These are phyloP conservation scores for Cybosia mesomella DNA, from an alignment of 2,888 invertebrate species.

Conservation along the genomic window DNA sequence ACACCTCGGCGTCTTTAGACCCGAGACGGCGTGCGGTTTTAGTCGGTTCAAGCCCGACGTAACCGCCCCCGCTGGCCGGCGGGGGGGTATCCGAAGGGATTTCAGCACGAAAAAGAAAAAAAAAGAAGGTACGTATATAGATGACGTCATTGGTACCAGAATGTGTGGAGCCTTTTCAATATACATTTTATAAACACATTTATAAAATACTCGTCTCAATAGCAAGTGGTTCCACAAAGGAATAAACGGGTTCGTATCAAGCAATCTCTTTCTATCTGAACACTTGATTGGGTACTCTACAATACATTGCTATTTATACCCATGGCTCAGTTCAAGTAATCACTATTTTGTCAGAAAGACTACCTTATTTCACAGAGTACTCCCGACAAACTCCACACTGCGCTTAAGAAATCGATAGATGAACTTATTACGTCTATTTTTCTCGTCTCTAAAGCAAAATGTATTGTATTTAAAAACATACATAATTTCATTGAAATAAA, in stretches of 20 bases:
- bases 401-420: slow-evolving; percentile 49
- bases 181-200: not conserved
- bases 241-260: not conserved
- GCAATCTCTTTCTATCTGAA: slow-evolving; percentile 2
- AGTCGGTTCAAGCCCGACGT: too few species aligned
- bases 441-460: not conserved
- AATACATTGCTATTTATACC: slow-evolving; percentile 26
- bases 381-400: slow-evolving; percentile 33
- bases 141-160: too few species aligned
- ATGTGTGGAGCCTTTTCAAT: not conserved
- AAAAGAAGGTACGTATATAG: not conserved
- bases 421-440: not conserved
- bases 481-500: not conserved
- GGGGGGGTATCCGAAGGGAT: too few species aligned
- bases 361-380: slow-evolving; percentile 43
- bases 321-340: slow-evolving; percentile 37
- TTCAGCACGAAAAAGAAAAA: too few species aligned
- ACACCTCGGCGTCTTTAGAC: too few species aligned
- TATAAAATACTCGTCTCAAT: not conserved
- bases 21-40: too few species aligned
- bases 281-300: not conserved
- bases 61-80: too few species aligned
- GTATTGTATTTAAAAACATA: not conserved
- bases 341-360: slow-evolving; percentile 40
- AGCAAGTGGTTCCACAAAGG: not conserved